Base-by-base conservation (phyloP, 2,797 vertebrate genomes). In the Pogonophryne albipinna region DNA sequence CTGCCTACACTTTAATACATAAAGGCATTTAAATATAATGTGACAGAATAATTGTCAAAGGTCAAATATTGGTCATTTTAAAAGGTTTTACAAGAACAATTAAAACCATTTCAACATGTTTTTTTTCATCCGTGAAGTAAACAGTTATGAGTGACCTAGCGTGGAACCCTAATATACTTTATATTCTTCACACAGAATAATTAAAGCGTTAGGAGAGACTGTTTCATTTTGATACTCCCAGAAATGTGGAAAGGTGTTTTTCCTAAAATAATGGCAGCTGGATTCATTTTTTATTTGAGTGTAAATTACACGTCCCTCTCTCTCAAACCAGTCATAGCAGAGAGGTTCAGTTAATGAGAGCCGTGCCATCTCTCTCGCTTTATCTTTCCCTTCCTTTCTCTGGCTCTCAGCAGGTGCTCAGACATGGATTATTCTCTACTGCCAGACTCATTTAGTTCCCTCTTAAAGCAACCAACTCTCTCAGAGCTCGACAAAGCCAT, bases 341-440 rank as follows among this genome's bases (percentile, higher is more conserved):
- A 38, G 34, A 38, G 34, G 34, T 9, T 38, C 34, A 38, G 8
- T 38, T 38, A 76, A 67, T 71, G 13, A 64, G 71, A 74, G 68
- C 57, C 20, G 38, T 61, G 52, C 57, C 16, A n/a, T 65, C 44
- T 31, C 31, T 79, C 50, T 64, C 50, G 19, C 42, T 15, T 20
- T 31, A 34, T 64, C 65, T 42, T 59, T 16, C 62, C n/a, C 66
- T 74, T 72, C 62, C 58, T 67, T 68, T 85, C 76, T 76, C 74
- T 76, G 72, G 55, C 79, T 82, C 80, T 71, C 76, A 66, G 83
- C 77, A 85, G 77, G 86, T 83, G 59, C 77, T 85, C 78, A 53
- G 75, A 82, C 77, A 78, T 74, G 47, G 67, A 85, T 83, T 78
- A 76, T 51, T 45, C 66, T 74, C 46, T 34, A 63, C 74, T 68